Conservation (phyloP, 2,113 vertebrate species). For the Xyrauchen texanus region DNA sequence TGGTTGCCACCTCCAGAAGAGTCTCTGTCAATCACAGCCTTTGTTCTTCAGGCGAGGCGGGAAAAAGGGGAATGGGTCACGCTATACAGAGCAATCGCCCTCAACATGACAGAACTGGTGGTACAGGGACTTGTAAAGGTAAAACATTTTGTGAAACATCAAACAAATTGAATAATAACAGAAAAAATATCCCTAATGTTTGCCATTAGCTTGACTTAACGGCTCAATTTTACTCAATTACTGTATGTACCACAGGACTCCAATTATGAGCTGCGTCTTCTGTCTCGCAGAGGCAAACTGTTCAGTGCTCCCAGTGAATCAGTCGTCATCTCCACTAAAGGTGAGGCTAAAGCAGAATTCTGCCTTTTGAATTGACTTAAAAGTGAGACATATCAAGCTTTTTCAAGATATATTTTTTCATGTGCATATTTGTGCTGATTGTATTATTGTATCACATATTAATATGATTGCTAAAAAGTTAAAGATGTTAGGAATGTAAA, state of each 20-base stretch:
- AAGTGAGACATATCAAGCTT: not conserved
- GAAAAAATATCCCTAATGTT: not conserved
- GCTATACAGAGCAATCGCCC: conserved; percentile 77
- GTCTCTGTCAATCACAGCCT: conserved; percentile 77
- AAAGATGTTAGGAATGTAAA: too few relatives aligned
- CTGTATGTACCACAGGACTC: conserved; percentile 74
- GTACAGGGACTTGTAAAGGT: conserved; percentile 91
- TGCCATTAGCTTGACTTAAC: not conserved
- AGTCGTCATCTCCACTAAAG: conserved; percentile 84
- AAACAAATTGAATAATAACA: not conserved
- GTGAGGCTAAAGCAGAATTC: conserved; percentile 64
- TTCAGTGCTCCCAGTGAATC: conserved; percentile 88
- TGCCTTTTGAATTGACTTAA: too few relatives aligned
- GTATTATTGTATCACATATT: too few relatives aligned
- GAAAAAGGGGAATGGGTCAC: conserved; percentile 84
- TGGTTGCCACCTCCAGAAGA: conserved; percentile 80
- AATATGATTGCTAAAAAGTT: too few relatives aligned
- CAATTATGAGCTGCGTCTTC: conserved; percentile 86
- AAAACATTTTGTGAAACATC: conserved; percentile 26
- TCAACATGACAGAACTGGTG: conserved; percentile 80
- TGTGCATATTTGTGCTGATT: too few relatives aligned
- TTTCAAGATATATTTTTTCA: too few relatives aligned
- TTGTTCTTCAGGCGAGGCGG: conserved; percentile 83
- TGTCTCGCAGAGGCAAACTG: conserved; percentile 83
- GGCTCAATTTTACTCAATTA: too few relatives aligned